Evolutionary conservation across 2,888 invertebrate species (phyloP).

Genomic region (Anthophora plumipes): DNA sequence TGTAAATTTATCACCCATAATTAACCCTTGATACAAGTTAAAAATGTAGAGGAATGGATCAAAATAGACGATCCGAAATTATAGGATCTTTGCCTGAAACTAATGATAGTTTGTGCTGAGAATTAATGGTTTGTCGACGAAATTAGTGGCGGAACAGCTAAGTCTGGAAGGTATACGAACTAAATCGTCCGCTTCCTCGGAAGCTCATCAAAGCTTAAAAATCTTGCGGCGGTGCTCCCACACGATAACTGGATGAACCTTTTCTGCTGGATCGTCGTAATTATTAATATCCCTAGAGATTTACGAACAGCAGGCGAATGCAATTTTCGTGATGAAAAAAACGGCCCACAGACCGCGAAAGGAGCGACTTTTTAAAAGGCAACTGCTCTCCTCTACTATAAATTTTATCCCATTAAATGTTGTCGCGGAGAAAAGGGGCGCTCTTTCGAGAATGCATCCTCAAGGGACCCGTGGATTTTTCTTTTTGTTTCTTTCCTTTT

Average conservation of each 20-base stretch:
- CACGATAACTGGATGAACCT: slow-evolving; percentile 66
- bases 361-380: slow-evolving; percentile 8
- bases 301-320: slow-evolving; percentile 32
- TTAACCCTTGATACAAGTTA: neutral
- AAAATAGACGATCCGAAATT: no score
- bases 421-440: neutral
- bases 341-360: neutral
- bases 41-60: no score
- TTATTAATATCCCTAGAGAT: slow-evolving; percentile 54
- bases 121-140: neutral
- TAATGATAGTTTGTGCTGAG: neutral
- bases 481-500: no score
- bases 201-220: slow-evolving; percentile 33
- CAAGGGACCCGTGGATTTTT: neutral
- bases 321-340: slow-evolving; percentile 41
- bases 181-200: neutral
- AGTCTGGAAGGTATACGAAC: neutral
- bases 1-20: no score
- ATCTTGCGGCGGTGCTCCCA: slow-evolving; percentile 33
- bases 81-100: neutral
- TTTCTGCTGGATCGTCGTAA: slow-evolving; percentile 40
- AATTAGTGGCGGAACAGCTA: neutral
- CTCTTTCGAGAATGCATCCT: neutral
- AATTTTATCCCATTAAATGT: slow-evolving; percentile 38
- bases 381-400: slow-evolving; percentile 12